phyloP scores from a whole-genome alignment of 2,113 vertebrate species.

The Anguilla rostrata region DNA sequence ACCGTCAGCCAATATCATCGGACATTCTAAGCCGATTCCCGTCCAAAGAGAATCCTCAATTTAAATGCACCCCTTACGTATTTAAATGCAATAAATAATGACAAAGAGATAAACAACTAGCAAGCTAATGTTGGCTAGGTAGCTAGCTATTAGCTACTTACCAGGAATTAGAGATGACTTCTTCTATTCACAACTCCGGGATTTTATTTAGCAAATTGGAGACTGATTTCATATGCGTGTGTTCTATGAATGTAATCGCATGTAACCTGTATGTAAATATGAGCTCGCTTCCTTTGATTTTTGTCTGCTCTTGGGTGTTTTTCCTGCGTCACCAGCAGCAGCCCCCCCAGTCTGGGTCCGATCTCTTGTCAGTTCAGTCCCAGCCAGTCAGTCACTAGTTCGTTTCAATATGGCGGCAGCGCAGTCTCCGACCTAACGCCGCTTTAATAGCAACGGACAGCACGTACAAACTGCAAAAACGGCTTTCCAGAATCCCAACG shows the following conservation, averaged over 20 bases:
- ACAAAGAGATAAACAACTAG: constrained; percentile 32
- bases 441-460: constrained; percentile 13
- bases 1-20: constrained; percentile 7
- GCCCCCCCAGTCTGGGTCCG: constrained; percentile 61
- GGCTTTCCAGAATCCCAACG: constrained; percentile 38
- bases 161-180: constrained; percentile 75
- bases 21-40: background rate
- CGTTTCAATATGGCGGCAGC: constrained; percentile 74
- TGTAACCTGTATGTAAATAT: constrained; percentile 50
- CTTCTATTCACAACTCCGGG: constrained; percentile 66
- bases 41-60: background rate
- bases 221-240: constrained; percentile 65
- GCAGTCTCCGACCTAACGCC: constrained; percentile 54
- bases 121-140: constrained; percentile 4
- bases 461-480: constrained; percentile 38
- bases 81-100: background rate
- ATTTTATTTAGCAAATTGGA: constrained; percentile 54
- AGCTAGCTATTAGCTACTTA: constrained; percentile 53
- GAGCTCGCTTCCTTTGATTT: constrained; percentile 58
- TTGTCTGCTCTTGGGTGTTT: constrained; percentile 77
- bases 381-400: constrained; percentile 62
- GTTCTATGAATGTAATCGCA: constrained; percentile 54
- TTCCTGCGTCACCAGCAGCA: constrained; percentile 86
- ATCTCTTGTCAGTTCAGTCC: constrained; percentile 62
- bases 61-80: background rate